These are phyloP conservation scores for Caenorhabditis sp. DNA, from an alignment of 2,888 invertebrate species.

Conservation along the genomic window DNA sequence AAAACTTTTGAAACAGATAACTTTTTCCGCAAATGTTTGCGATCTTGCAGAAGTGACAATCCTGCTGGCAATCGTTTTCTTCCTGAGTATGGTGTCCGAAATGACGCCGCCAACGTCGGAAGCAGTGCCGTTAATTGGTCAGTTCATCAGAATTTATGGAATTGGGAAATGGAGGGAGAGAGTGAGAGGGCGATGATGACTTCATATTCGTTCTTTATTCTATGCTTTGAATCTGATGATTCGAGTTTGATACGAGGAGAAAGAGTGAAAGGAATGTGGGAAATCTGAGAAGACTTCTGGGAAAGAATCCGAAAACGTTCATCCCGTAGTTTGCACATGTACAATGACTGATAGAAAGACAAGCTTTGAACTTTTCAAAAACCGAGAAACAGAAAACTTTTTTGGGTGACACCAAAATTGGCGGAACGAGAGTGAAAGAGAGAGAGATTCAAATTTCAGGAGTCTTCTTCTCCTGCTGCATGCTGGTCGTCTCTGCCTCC, in stretches of 20 bases:
- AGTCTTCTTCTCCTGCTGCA: conserved; percentile 81
- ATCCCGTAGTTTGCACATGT: too few species aligned
- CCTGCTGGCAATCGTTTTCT: conserved; percentile 94
- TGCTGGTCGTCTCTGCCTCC: conserved; percentile 80
- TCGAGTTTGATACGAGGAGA: conserved; percentile 30
- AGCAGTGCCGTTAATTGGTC: conserved; percentile 75
- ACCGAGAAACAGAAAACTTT: not conserved
- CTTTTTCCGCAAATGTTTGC: not conserved
- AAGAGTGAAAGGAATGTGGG: not conserved
- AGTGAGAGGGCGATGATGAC: too few species aligned
- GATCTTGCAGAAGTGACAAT: conserved; percentile 79
- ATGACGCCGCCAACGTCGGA: conserved; percentile 93
- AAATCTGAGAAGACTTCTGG: not conserved
- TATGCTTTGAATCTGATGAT: conserved; percentile 31
- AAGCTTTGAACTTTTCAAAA: too few species aligned
- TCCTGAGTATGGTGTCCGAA: conserved; percentile 97
- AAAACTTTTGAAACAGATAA: too few species aligned
- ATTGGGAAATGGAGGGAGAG: too few species aligned
- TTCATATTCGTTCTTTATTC: conserved; percentile 46
- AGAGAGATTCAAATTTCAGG: conserved; percentile 66
- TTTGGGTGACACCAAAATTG: conserved; percentile 94
- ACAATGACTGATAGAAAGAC: too few species aligned
- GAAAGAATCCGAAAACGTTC: not conserved
- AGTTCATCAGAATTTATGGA: conserved; percentile 36
- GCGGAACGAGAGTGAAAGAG: too few species aligned